Percentiles rank a stretch among this genome's conserved stretches.
Evolutionary conservation across 2,797 vertebrate species (phyloP).

Genomic region (Enteromius afrohamiltoni): DNA sequence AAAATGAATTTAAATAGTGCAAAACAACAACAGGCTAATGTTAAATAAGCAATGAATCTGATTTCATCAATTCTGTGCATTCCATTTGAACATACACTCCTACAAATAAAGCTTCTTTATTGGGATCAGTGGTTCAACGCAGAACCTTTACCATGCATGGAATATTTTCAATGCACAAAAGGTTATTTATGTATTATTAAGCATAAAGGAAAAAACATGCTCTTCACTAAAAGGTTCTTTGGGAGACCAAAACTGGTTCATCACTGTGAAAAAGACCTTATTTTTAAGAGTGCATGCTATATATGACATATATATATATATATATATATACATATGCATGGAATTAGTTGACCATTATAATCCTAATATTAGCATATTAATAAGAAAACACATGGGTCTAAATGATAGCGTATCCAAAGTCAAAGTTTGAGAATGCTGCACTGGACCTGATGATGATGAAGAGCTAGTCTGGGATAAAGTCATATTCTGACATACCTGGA

Average conservation of each 20-base stretch:
- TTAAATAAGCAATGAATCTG: no score
- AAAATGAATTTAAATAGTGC: neutral
- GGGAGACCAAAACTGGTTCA: no score
- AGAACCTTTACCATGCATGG: no score
- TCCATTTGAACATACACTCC: neutral
- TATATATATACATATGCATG: no score
- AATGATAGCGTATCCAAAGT: neutral
- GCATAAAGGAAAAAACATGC: no score
- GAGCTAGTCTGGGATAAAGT: neutral
- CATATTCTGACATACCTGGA: constrained; percentile 81
- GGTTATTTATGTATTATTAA: neutral
- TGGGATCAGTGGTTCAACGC: neutral
- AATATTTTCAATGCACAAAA: no score
- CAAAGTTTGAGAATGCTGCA: neutral
- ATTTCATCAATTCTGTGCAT: neutral
- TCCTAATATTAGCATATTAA: neutral
- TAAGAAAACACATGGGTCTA: neutral
- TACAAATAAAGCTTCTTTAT: neutral
- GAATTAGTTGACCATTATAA: no score
- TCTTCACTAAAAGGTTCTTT: neutral
- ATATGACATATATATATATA: neutral
- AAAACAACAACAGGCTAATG: no score
- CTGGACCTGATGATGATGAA: no score
- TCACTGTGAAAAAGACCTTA: neutral
- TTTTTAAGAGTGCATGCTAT: neutral